phyloP scores from a whole-genome alignment of 2,888 invertebrate genomes.

The Drymonia ruficornis region DNA sequence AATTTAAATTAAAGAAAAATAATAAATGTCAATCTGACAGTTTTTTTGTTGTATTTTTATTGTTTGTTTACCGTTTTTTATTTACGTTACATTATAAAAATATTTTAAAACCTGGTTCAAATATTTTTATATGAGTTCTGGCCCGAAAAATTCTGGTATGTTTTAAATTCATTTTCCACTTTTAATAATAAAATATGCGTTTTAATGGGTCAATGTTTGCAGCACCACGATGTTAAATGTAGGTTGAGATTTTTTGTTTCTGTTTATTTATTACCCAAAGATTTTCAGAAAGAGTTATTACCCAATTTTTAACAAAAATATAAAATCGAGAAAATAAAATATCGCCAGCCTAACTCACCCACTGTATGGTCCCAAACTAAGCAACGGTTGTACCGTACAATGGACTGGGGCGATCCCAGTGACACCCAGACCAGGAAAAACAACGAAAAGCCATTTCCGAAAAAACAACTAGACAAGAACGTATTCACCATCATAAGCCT shows the following conservation, averaged over 20 bases:
- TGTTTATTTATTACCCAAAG: too few relatives aligned
- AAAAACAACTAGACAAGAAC: too few relatives aligned
- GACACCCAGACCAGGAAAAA: too few relatives aligned
- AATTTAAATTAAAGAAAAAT: conserved; percentile 12
- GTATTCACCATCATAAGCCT: too few relatives aligned
- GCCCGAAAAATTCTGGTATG: conserved; percentile 24
- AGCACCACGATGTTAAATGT: neutral
- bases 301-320: too few relatives aligned
- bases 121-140: conserved; percentile 19
- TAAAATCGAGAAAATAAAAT: too few relatives aligned
- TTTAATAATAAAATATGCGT: conserved; percentile 9
- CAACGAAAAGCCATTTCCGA: too few relatives aligned
- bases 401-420: too few relatives aligned
- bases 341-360: too few relatives aligned
- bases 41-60: conserved; percentile 10
- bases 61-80: conserved; percentile 25
- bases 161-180: conserved; percentile 16
- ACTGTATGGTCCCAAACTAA: too few relatives aligned
- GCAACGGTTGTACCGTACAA: too few relatives aligned
- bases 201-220: conserved; percentile 15
- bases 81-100: conserved; percentile 6
- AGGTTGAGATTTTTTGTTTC: neutral
- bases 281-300: too few relatives aligned
- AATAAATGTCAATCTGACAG: conserved; percentile 17
- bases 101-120: neutral